Evolutionary conservation across 2,113 vertebrate genomes (phyloP).

Genomic region (Carassius gibelio): DNA sequence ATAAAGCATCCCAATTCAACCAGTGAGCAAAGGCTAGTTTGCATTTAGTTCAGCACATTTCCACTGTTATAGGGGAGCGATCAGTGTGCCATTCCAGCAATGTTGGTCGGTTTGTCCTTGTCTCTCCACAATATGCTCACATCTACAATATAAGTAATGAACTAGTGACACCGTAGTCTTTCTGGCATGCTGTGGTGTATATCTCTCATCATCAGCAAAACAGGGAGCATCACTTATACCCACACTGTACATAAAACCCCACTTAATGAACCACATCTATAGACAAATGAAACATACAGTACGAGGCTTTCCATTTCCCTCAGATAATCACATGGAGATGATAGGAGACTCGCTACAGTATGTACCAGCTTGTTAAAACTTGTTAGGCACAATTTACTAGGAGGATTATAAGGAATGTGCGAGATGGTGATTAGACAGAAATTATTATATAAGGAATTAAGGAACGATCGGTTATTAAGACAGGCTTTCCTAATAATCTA

Average conservation of each 20-base stretch:
- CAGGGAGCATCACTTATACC: neutral
- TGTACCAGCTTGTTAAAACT: slow-evolving; percentile 2
- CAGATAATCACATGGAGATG: slow-evolving; percentile 6
- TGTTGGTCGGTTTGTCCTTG: slow-evolving; percentile 11
- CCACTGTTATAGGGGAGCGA: neutral
- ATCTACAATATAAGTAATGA: slow-evolving; percentile 32
- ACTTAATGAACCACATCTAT: slow-evolving; percentile 11
- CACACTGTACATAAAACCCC: slow-evolving; percentile 4
- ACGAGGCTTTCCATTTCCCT: neutral
- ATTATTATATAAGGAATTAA: slow-evolving; percentile 1
- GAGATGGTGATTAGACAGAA: neutral
- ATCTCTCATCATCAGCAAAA: slow-evolving; percentile 43
- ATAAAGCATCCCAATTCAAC: slow-evolving; percentile 64
- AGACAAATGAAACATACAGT: slow-evolving; percentile 34
- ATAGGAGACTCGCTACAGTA: neutral
- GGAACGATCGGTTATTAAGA: neutral
- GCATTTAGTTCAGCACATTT: neutral
- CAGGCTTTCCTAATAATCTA: slow-evolving; percentile 6
- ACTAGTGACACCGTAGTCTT: slow-evolving; percentile 1
- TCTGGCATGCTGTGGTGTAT: neutral
- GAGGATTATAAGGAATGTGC: neutral
- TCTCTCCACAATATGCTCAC: slow-evolving; percentile 5
- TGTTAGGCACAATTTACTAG: neutral
- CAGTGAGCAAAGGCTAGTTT: slow-evolving; percentile 48
- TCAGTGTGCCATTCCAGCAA: neutral